phyloP scores from a whole-genome alignment of 64 coral and sea anemone species.

The Montipora efflorescens region DNA sequence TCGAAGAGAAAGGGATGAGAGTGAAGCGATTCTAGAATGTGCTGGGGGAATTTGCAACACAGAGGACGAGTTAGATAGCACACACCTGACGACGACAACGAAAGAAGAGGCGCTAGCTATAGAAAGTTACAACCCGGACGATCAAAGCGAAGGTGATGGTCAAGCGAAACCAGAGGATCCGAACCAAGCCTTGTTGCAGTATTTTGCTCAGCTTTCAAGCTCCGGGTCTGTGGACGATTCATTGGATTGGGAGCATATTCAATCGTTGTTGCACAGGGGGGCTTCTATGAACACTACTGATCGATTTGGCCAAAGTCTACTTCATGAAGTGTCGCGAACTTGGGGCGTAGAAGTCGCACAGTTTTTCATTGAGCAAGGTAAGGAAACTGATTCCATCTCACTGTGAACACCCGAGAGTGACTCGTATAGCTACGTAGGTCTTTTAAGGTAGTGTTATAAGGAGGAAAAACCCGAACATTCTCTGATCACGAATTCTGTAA shows the following conservation, averaged over 20 bases:
- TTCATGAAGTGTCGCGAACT: conserved; percentile 71
- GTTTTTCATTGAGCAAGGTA: conserved; percentile 74
- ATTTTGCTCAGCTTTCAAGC: conserved; percentile 63
- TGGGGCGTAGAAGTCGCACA: conserved; percentile 76
- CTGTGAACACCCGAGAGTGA: no score
- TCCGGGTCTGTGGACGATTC: conserved; percentile 55
- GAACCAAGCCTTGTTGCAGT: conserved; percentile 60
- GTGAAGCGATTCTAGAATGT: conserved; percentile 19
- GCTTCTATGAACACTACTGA: conserved; percentile 63
- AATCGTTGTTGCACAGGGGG: conserved; percentile 58
- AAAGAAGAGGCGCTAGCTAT: not conserved
- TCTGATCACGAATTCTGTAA: no score
- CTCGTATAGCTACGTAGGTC: no score
- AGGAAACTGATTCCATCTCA: not conserved
- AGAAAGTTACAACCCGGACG: not conserved
- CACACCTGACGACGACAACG: not conserved
- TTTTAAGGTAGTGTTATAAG: no score
- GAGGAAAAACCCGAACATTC: no score
- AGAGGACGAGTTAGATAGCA: not conserved
- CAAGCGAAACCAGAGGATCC: not conserved
- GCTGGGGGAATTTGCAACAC: not conserved
- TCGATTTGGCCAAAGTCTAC: conserved; percentile 60
- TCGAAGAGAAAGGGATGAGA: not conserved
- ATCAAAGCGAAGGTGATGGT: not conserved
- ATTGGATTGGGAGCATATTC: conserved; percentile 69